phyloP scores from a whole-genome alignment of 2,888 invertebrate species.

The Eristalinus aeneus region DNA sequence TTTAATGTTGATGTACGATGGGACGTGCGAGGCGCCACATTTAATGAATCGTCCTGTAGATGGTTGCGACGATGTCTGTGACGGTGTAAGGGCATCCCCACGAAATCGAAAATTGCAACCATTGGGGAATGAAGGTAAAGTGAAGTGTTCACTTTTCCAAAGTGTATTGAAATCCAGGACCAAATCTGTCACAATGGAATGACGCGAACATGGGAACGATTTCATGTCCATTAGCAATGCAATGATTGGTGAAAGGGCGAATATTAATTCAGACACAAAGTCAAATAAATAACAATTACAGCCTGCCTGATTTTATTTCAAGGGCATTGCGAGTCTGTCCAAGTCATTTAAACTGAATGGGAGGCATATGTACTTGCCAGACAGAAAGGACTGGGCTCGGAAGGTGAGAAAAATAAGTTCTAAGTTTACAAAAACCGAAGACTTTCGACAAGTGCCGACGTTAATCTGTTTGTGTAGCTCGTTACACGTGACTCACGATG shows the following conservation, averaged over 20 bases:
- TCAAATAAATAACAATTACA: no score
- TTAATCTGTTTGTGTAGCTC: no score
- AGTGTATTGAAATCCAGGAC: neutral
- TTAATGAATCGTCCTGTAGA: neutral
- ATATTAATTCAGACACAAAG: no score
- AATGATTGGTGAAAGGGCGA: neutral
- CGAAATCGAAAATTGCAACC: neutral
- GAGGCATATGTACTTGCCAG: no score
- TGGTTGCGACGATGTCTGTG: neutral
- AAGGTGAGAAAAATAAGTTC: no score
- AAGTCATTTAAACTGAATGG: no score
- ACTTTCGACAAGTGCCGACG: no score
- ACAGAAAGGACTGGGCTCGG: no score
- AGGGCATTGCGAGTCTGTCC: no score
- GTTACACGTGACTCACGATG: no score
- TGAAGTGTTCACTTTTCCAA: neutral
- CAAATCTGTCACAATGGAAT: neutral
- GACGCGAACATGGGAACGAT: neutral
- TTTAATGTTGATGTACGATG: conserved; percentile 17
- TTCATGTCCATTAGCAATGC: neutral
- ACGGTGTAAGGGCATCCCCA: neutral
- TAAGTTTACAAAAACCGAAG: no score
- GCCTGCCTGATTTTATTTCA: no score
- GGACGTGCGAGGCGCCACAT: neutral
- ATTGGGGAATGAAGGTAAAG: neutral